Evolutionary conservation across 2,113 vertebrate genomes (phyloP), one percentile per base, ranked within the genome.

Genomic region (Bubalus kerabau): DNA sequence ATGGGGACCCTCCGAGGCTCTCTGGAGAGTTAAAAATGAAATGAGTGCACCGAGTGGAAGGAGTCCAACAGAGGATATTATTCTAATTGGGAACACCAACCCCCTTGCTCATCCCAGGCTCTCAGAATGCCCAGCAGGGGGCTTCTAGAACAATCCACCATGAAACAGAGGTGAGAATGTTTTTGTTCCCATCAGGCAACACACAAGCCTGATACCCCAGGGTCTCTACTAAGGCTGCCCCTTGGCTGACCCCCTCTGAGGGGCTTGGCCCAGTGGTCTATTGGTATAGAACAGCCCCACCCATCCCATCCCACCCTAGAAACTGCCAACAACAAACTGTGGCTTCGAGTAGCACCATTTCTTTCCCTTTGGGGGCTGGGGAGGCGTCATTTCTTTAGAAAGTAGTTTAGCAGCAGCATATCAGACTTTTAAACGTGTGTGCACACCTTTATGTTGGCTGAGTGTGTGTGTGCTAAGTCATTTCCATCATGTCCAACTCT

Each of bases 1-100:
- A 43, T 7, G 9, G 50, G 52, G 67, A 86, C 26, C 8, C 50
- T 57, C 90, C 52, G 2, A 50, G 36, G 24, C 24, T 60, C 74
- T 36, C 56, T 67, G 60, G 7, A 52, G 54, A 26, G 21, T 13
- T 19, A 64, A 87, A 81, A n/a, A 15, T 24, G 28, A 60, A 50
- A 50, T 10, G 3, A 87, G 5, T 28, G 1, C 14, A 24, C 7
- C 21, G 1, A 21, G 3, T n/a, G 4, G 26, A 67, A 30, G 6
- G 17, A 7, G 13, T 54, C 23, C 56, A 30, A 0, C 0, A 4
- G 24, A 21, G 48, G 24, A 11, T 48, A 32, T 16, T 12, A 59
- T 40, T 82, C 74, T 32, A 30, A 21, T 2, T 5, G 48, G 46
- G 16, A 67, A 40, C 13, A 26, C 9, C 28, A 52, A 23, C 12